These are phyloP conservation scores for Sebastes reedi DNA, from an alignment of 2,797 vertebrate species.

Conservation along the genomic window DNA sequence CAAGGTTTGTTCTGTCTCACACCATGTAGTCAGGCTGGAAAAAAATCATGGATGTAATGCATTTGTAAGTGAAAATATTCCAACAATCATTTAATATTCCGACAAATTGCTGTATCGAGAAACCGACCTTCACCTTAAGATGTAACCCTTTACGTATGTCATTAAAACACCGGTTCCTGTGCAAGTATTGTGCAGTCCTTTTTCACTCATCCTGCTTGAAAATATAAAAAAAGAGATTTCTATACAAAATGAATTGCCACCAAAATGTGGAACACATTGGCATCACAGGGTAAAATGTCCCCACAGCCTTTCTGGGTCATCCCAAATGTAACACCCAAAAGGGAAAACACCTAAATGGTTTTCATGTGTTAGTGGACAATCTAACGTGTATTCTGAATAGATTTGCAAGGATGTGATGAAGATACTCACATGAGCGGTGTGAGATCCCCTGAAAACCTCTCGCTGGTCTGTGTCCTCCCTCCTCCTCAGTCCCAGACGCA, in stretches of 20 bases:
- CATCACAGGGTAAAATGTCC: slow-evolving; percentile 36
- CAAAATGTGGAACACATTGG: slow-evolving; percentile 3
- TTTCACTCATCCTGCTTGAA: neutral
- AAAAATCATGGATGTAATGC: neutral
- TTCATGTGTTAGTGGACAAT: neutral
- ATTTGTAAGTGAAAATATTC: neutral
- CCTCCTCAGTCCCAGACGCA: slow-evolving; percentile 45
- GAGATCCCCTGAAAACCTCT: slow-evolving; percentile 43
- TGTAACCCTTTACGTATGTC: neutral
- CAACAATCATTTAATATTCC: neutral
- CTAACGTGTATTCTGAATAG: neutral
- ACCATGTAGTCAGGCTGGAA: neutral
- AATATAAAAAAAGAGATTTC: neutral
- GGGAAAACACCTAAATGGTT: neutral
- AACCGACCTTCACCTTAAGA: neutral
- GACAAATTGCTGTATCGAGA: neutral
- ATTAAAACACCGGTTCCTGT: neutral
- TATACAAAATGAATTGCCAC: neutral
- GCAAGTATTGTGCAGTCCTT: too few relatives aligned
- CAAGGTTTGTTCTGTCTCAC: neutral
- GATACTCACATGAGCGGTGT: slow-evolving; percentile 70
- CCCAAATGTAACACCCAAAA: slow-evolving; percentile 15
- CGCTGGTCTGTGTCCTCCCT: slow-evolving; percentile 33
- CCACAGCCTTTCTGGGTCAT: slow-evolving; percentile 46
- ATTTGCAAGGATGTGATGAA: slow-evolving; percentile 9